Conservation (phyloP, 2,888 invertebrate species). For the Drosophila testacea region DNA sequence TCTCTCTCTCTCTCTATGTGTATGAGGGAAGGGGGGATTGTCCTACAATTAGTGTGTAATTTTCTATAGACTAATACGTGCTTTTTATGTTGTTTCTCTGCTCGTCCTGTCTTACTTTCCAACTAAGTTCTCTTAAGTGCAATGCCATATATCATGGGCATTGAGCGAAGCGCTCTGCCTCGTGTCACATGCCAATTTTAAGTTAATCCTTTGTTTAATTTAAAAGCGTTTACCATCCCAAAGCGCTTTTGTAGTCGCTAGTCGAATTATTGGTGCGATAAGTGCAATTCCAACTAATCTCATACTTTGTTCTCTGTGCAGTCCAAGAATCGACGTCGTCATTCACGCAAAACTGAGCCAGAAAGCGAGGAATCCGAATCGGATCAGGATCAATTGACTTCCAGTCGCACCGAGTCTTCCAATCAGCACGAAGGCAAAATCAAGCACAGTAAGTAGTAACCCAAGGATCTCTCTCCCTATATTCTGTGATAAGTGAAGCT, state of each 20-base stretch:
- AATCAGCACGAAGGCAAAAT: slow-evolving; percentile 90
- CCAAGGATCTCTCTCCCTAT: not conserved
- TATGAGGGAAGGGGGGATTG: slow-evolving; percentile 37
- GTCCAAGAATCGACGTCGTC: slow-evolving; percentile 87
- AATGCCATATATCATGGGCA: slow-evolving; percentile 52
- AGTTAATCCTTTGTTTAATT: slow-evolving; percentile 43
- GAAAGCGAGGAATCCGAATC: slow-evolving; percentile 91
- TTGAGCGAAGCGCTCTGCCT: slow-evolving; percentile 46
- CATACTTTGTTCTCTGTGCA: slow-evolving; percentile 59
- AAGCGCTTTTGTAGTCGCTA: slow-evolving; percentile 74
- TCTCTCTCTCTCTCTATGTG: slow-evolving; percentile 7
- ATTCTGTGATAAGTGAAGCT: slow-evolving; percentile 5
- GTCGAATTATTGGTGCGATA: slow-evolving; percentile 21
- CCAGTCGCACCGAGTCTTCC: slow-evolving; percentile 90
- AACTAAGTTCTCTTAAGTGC: slow-evolving; percentile 68
- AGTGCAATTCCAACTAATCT: slow-evolving; percentile 42
- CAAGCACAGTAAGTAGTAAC: slow-evolving; percentile 88
- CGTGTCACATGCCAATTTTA: slow-evolving; percentile 58
- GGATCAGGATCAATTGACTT: slow-evolving; percentile 90
- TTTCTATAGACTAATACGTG: slow-evolving; percentile 69
- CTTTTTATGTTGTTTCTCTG: slow-evolving; percentile 69
- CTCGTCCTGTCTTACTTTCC: slow-evolving; percentile 45
- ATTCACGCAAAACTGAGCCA: slow-evolving; percentile 88
- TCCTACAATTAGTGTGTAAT: slow-evolving; percentile 66
- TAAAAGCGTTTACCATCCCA: slow-evolving; percentile 58